These are phyloP conservation scores for Apostichopus japonicus DNA, from an alignment of 35 echinoderm and acorn worm genomes.

Conservation along the genomic window DNA sequence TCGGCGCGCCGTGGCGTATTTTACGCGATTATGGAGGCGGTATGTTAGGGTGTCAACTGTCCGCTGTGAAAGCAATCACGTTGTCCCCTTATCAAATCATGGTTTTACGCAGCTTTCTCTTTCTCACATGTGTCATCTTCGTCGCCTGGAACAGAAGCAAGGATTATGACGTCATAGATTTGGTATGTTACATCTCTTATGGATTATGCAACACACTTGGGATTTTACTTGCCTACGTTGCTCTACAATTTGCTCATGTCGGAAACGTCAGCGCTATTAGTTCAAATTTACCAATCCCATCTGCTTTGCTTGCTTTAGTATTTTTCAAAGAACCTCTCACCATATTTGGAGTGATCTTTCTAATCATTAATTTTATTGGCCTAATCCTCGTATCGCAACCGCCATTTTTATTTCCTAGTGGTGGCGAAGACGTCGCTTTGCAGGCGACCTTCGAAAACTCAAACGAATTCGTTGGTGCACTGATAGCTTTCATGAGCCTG, in stretches of 20 bases:
- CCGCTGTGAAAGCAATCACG: not conserved
- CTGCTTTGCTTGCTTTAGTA: not conserved
- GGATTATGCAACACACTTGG: not conserved
- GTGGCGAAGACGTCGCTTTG: not conserved
- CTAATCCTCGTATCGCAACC: slow-evolving; percentile 2
- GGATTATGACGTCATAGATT: not conserved
- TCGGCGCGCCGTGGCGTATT: not conserved
- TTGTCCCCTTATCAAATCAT: not conserved
- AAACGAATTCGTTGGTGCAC: not conserved
- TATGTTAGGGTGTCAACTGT: not conserved
- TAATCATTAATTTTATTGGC: not conserved
- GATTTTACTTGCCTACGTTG: slow-evolving; percentile 33
- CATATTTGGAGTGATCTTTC: not conserved
- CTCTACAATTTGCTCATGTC: not conserved
- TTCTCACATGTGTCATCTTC: not conserved
- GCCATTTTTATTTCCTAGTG: slow-evolving; percentile 1
- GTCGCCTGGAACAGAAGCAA: slow-evolving; percentile 11
- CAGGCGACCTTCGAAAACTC: not conserved
- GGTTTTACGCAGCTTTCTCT: not conserved
- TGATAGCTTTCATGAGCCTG: slow-evolving; percentile 16
- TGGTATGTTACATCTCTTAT: not conserved
- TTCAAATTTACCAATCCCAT: slow-evolving; percentile 34
- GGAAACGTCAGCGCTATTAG: slow-evolving; percentile 30
- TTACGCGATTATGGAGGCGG: not conserved
- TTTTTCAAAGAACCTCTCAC: not conserved